These are phyloP conservation scores for Napeogenes inachia DNA, from an alignment of 2,888 invertebrate species.

Conservation along the genomic window DNA sequence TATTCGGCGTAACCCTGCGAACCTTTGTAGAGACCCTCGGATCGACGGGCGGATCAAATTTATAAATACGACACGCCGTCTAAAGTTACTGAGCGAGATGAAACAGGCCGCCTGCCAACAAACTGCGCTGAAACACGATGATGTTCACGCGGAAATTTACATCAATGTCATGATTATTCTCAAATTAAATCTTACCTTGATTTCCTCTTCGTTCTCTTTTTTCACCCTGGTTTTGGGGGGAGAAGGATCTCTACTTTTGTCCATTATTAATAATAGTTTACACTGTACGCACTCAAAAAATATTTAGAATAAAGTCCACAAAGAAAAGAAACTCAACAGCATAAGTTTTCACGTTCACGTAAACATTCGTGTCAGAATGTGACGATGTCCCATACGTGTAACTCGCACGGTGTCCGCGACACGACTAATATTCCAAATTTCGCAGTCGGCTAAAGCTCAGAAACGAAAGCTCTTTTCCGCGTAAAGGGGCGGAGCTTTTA, in stretches of 20 bases:
- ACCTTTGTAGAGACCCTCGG: conserved; percentile 46
- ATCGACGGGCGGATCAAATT: conserved; percentile 56
- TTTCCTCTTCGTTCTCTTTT: conserved; percentile 86
- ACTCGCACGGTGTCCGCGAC: conserved; percentile 44
- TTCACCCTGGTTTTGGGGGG: conserved; percentile 75
- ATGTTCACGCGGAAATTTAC: conserved; percentile 62
- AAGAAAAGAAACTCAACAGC: conserved; percentile 23
- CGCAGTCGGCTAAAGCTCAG: conserved; percentile 28
- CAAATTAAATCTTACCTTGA: conserved; percentile 76
- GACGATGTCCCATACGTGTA: conserved; percentile 31
- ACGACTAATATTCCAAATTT: conserved; percentile 38
- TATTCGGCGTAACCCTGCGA: conserved; percentile 63
- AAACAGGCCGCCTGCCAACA: conserved; percentile 69
- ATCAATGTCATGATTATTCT: conserved; percentile 46
- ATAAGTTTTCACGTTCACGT: conserved; percentile 53
- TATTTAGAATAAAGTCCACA: conserved; percentile 38
- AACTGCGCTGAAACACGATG: conserved; percentile 52
- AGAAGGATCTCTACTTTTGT: conserved; percentile 66
- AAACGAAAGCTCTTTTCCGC: conserved; percentile 54
- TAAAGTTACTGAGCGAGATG: conserved; percentile 64
- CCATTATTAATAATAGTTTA: conserved; percentile 56
- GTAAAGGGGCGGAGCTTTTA: conserved; percentile 59
- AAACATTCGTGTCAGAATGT: conserved; percentile 52
- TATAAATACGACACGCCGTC: conserved; percentile 71
- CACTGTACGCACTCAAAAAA: conserved; percentile 32